phyloP scores from a whole-genome alignment of 2,888 invertebrate species.

The Chrysolina americana region DNA sequence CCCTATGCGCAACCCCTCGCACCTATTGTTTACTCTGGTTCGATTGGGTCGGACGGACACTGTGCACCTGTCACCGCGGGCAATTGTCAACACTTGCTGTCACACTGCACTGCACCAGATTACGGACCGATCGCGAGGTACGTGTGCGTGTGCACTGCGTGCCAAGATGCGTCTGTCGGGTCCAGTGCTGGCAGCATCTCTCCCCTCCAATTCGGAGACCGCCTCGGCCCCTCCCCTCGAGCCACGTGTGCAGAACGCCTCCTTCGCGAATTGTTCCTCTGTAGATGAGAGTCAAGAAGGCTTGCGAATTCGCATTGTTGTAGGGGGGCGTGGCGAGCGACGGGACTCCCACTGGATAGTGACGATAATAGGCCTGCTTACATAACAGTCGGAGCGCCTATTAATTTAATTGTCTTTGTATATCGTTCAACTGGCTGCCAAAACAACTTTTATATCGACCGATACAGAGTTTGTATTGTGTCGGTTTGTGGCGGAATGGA shows the following conservation, averaged over 20 bases:
- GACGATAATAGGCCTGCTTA: conserved; percentile 60
- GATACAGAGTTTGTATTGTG: conserved; percentile 30
- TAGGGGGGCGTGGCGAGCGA: conserved; percentile 56
- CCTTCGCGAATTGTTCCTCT: conserved; percentile 66
- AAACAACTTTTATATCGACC: conserved; percentile 43
- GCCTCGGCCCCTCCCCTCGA: conserved; percentile 64
- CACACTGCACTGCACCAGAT: conserved; percentile 53
- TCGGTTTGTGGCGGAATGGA: background rate
- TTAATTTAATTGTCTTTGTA: conserved; percentile 58
- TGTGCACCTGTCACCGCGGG: conserved; percentile 56
- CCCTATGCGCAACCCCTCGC: conserved; percentile 62
- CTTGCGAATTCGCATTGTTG: conserved; percentile 69
- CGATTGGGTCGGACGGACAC: conserved; percentile 54
- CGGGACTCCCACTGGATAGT: conserved; percentile 66
- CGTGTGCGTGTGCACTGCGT: conserved; percentile 68
- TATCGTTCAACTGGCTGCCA: conserved; percentile 44
- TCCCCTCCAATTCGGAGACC: conserved; percentile 62
- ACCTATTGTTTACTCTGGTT: conserved; percentile 65
- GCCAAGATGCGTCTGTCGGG: conserved; percentile 68
- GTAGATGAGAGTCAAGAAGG: conserved; percentile 63
- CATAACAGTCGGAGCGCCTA: conserved; percentile 55
- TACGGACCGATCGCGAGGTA: conserved; percentile 57
- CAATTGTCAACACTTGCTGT: conserved; percentile 54
- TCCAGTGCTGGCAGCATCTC: conserved; percentile 60
- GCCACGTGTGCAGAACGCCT: conserved; percentile 68